Percentiles rank a stretch among this genome's conserved stretches.
Evolutionary conservation across 2,888 invertebrate genomes (phyloP).

Genomic region (Odontomyia ornata): DNA sequence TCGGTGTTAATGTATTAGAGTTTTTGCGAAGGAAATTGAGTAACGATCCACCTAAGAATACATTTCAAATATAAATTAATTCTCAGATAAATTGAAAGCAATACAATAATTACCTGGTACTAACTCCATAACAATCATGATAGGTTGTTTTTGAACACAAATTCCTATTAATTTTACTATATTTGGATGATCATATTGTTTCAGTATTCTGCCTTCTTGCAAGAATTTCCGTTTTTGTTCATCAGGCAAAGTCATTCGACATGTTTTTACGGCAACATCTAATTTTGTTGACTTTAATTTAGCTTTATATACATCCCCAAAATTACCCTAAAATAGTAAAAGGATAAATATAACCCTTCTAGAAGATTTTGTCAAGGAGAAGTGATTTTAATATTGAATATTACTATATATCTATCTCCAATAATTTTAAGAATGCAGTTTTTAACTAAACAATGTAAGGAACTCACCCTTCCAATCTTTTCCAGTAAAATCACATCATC

Average conservation of each 20-base stretch:
- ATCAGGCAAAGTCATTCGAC: conserved; percentile 91
- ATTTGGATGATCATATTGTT: conserved; percentile 97
- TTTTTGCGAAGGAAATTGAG: conserved; percentile 87
- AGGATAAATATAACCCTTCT: not conserved
- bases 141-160: conserved; percentile 96
- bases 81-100: not conserved
- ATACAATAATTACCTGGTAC: conserved; percentile 69
- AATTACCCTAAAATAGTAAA: conserved; percentile 80
- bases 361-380: too few relatives aligned
- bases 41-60: conserved; percentile 81
- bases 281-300: conserved; percentile 81
- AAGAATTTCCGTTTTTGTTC: conserved; percentile 94
- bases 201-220: conserved; percentile 93
- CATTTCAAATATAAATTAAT: not conserved
- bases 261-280: conserved; percentile 96
- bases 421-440: too few relatives aligned
- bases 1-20: conserved; percentile 71
- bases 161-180: conserved; percentile 96
- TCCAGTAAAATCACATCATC: conserved; percentile 91
- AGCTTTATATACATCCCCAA: conserved; percentile 96
- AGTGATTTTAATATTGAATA: not conserved
- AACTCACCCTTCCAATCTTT: conserved; percentile 88
- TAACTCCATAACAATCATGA: conserved; percentile 99
- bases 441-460: too few relatives aligned
- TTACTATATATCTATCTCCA: not conserved